These are phyloP conservation scores for Megamerina dolium DNA, from an alignment of 2,888 invertebrate species.

Conservation along the genomic window DNA sequence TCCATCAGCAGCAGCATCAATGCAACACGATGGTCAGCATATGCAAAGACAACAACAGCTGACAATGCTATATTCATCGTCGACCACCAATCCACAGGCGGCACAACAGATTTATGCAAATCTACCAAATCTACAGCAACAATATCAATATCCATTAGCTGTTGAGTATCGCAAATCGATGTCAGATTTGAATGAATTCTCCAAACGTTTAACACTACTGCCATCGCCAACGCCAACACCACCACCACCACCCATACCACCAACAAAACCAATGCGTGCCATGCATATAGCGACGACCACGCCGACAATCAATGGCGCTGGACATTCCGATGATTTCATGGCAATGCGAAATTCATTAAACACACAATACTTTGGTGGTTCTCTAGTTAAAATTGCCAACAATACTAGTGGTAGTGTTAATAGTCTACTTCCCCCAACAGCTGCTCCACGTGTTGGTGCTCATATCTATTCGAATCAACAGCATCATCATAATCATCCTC, in stretches of 20 bases:
- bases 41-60: conserved; percentile 13
- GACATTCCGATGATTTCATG: conserved; percentile 27
- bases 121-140: conserved; percentile 34
- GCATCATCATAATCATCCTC: conserved; percentile 33
- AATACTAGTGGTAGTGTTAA: conserved; percentile 23
- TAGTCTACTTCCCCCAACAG: conserved; percentile 19
- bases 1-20: conserved; percentile 21
- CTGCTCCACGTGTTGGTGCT: conserved; percentile 22
- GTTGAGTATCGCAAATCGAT: conserved; percentile 55
- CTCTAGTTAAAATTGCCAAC: conserved; percentile 39
- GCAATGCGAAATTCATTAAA: conserved; percentile 27
- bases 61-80: conserved; percentile 18
- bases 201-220: conserved; percentile 35
- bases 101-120: conserved; percentile 34
- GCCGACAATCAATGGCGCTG: conserved; percentile 18
- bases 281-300: conserved; percentile 29
- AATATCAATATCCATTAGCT: conserved; percentile 44
- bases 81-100: conserved; percentile 27
- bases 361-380: conserved; percentile 32
- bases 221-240: conserved; percentile 51
- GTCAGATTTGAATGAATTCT: conserved; percentile 55
- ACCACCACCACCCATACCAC: conserved; percentile 49
- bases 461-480: conserved; percentile 25
- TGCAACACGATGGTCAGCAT: conserved; percentile 21
- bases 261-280: conserved; percentile 54